Conservation (phyloP, 2,113 vertebrate genomes). For the Tangachromis dhanisi region DNA sequence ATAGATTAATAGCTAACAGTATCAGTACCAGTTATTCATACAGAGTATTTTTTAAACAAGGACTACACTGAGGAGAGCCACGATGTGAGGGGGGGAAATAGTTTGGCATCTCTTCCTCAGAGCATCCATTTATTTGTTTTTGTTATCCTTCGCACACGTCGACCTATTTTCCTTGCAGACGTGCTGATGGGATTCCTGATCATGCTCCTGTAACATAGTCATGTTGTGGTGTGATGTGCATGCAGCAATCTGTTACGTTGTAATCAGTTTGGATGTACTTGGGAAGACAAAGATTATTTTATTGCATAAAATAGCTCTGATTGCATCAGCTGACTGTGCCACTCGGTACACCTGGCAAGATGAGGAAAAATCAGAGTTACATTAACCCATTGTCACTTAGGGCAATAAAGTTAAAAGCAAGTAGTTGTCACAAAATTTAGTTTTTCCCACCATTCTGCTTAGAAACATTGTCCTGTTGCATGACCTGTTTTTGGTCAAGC, state of each 20-base stretch:
- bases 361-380: not conserved
- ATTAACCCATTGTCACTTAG: not conserved
- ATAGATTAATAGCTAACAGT: not conserved
- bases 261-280: not conserved
- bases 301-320: not conserved
- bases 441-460: not conserved
- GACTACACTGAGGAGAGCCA: not conserved
- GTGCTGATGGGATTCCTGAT: not conserved
- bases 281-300: not conserved
- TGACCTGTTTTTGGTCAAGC: not conserved
- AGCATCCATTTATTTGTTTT: not conserved
- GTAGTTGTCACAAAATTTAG: not conserved
- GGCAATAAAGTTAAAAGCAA: not conserved
- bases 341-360: not conserved
- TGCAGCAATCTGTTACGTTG: not conserved
- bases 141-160: not conserved
- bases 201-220: not conserved
- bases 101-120: not conserved
- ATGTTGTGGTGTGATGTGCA: not conserved
- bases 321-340: not conserved
- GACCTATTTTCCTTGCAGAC: not conserved
- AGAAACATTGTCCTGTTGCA: not conserved
- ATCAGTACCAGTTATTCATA: not conserved
- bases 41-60: not conserved
- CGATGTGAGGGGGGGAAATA: accelerated